Percentiles rank a stretch among this genome's conserved stretches.
Evolutionary conservation across 1,140 invertebrate genomes (phyloP).

Genomic region (Zeugodacus cucurbitae): DNA sequence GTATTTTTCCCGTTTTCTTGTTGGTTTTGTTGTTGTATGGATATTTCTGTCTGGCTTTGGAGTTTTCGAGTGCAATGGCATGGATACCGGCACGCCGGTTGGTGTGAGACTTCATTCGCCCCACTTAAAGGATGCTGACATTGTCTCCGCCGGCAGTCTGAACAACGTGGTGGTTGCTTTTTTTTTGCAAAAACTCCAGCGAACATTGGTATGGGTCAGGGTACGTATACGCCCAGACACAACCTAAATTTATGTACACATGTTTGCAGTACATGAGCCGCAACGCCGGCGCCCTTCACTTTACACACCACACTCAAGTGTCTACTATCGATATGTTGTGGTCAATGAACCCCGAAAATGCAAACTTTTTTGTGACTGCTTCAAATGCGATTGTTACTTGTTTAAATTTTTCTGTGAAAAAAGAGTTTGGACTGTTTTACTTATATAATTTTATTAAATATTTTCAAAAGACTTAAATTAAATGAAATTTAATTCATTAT

Average conservation of each 20-base stretch:
- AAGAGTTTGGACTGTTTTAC: too few species aligned
- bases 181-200: background rate
- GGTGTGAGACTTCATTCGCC: slow-evolving; percentile 20
- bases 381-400: background rate
- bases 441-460: too few species aligned
- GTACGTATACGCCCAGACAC: slow-evolving; percentile 21
- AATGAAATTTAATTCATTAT: too few species aligned
- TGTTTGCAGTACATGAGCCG: background rate
- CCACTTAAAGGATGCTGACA: slow-evolving; percentile 38
- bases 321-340: slow-evolving; percentile 44
- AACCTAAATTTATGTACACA: background rate
- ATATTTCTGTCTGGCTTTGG: slow-evolving; percentile 26
- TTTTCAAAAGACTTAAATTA: too few species aligned
- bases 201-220: background rate
- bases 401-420: background rate
- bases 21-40: background rate
- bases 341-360: slow-evolving; percentile 65
- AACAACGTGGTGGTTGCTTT: slow-evolving; percentile 6
- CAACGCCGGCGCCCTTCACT: background rate
- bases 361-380: background rate
- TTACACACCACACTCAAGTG: background rate
- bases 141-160: slow-evolving; percentile 15
- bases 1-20: background rate
- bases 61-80: slow-evolving; percentile 36
- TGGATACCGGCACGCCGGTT: background rate